A percentile compares a stretch with the other conserved stretches of the same genome.
Conservation (phyloP, 2,113 vertebrate genomes). For the Bothrops jararaca region DNA sequence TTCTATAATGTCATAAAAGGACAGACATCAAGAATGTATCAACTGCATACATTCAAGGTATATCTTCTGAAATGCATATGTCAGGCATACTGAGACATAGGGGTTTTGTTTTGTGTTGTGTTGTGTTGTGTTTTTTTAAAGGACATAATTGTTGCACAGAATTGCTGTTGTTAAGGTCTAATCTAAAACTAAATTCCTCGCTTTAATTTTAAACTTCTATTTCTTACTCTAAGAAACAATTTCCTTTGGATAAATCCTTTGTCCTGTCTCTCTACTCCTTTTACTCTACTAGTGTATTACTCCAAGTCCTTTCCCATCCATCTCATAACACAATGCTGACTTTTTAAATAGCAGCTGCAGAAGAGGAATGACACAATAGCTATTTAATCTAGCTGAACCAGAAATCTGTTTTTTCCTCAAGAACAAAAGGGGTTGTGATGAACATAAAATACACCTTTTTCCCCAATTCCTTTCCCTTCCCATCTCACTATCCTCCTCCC, state of each 20-base stretch:
- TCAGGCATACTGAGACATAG: background rate
- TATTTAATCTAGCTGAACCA: slow-evolving; percentile 8
- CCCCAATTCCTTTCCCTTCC: background rate
- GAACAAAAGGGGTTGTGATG: background rate
- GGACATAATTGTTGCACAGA: slow-evolving; percentile 15
- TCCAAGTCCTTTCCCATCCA: slow-evolving; percentile 15
- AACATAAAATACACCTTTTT: background rate
- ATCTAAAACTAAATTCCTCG: slow-evolving; percentile 7
- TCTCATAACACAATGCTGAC: background rate
- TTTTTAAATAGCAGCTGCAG: background rate
- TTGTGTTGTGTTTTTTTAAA: background rate
- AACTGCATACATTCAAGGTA: background rate
- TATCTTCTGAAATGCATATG: background rate
- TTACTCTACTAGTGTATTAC: background rate
- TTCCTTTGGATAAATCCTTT: slow-evolving; percentile 6
- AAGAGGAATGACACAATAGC: background rate
- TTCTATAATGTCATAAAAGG: background rate
- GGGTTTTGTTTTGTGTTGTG: background rate
- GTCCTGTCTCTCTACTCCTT: background rate
- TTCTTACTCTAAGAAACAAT: background rate
- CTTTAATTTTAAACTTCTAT: background rate
- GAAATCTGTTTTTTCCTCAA: background rate
- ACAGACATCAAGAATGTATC: background rate
- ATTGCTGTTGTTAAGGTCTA: slow-evolving; percentile 35
- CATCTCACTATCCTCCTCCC: background rate